Evolutionary conservation across 2,888 invertebrate genomes (phyloP), one percentile per base, ranked within the genome.

Genomic region (Diogma glabrata): DNA sequence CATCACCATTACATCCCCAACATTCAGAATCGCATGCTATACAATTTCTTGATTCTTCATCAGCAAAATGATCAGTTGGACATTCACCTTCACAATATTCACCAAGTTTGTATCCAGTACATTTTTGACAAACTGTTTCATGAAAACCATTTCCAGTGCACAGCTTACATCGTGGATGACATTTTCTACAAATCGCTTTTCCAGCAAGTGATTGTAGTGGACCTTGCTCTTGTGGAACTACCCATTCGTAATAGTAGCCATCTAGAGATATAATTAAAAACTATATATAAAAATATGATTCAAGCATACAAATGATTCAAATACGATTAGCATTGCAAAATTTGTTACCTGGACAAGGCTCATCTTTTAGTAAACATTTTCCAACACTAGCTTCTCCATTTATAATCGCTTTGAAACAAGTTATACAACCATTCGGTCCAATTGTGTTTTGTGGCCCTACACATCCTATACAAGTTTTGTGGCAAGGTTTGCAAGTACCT

Each of bases 51-150:
- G 75, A 78, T 1, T 72, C 71, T 53, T 82, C 78, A 59, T 92
- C 87, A 0, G 89, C 84, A 63, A 83, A 95, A 63, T 89, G 84
- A 64, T 92, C 90, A 0, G 76, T 66, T 0, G 90, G 87, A 62
- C 94, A 94, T 62, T 88, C 86, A 55, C 92, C 87, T 63, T 90
- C 91, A 62, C 93, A 94, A 63, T 91, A 89, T 62, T 90, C 90
- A 1, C 87, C 88, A 53, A 85, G 79, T 61, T 87, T 87, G 67
- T 84, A 94, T 51, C 84, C 84, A 22, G 82, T 79, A 65, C 96
- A 96, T 58, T 87, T 84, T 60, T 84, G 82, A 65, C 95, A 96
- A 6, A 89, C 84, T 62, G 81, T 81, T 59, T 83, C 81, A 60
- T 92, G 89, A 59, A 89, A 87, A 20, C 94, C 93, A 62, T 86